Base-by-base conservation (phyloP, 2,888 invertebrate species). In the Ophioninae sp. region DNA sequence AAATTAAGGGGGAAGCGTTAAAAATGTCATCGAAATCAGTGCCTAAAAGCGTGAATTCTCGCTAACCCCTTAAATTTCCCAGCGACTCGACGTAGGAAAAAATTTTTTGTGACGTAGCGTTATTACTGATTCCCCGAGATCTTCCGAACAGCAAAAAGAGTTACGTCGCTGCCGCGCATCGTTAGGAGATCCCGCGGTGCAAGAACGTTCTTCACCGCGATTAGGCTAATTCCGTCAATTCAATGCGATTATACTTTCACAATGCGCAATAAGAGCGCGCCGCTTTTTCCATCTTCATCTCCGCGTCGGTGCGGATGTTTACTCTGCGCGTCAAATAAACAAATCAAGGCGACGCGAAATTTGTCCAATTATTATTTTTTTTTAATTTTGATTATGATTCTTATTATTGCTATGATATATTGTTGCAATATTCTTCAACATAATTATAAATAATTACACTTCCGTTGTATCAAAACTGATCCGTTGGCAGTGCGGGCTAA, bases 211-310 rank as follows among this genome's bases (percentile, higher is more conserved):
- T 65, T 67, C 37, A 68, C 37, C 76, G 79, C 75, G 85, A 85
- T 86, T 83, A 80, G 69, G 83, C 76, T 84, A 80, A 84, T 86
- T 85, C 79, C 81, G 71, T 82, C 82, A 79, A 81, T 84, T 75
- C 85, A 79, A 84, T 81, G 82, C 83, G 85, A 82, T 86, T 51
- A 51, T 83, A 80, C 79, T 72, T 69, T 74, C 58, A 37, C 79
- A 51, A 51, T 80, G 73, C 71, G 73, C 74, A 76, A 83, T 69
- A 64, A 41, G 81, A 71, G 17, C 64, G 51, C 30, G 51, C 30
- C 41, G 68, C 58, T 78, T 68, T 82, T 73, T 56, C 67, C 81
- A 77, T 72, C 73, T 22, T 59, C 39, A 44, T 67, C 51, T 13
- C 51, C 13, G 51, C 51, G 51, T 51, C 17, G 13, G 51, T 17